A percentile compares a stretch with the other conserved stretches of the same genome.
These are phyloP conservation scores for Drosophila fulvimacula DNA, from an alignment of 2,888 invertebrate genomes.

Conservation along the genomic window DNA sequence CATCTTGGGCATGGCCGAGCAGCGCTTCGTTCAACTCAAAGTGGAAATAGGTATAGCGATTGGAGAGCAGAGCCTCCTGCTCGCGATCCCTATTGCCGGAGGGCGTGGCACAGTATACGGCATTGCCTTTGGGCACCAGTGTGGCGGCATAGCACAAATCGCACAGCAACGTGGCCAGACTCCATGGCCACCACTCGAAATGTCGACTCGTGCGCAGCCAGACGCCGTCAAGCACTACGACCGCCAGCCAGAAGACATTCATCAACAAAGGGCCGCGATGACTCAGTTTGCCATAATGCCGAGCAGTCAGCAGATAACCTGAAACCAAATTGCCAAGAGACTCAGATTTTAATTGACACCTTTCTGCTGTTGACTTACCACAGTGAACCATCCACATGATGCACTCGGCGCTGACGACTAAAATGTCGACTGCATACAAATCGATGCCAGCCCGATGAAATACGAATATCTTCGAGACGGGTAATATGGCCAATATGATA, in stretches of 20 bases:
- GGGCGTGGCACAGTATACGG: constrained; percentile 80
- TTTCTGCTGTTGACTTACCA: constrained; percentile 86
- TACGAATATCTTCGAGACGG: constrained; percentile 89
- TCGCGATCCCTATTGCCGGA: constrained; percentile 80
- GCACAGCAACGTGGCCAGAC: constrained; percentile 87
- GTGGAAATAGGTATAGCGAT: constrained; percentile 88
- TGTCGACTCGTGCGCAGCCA: constrained; percentile 89
- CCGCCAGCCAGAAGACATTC: constrained; percentile 89
- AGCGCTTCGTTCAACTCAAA: constrained; percentile 89
- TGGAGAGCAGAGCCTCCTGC: constrained; percentile 87
- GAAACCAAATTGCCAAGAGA: neutral
- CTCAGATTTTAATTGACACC: neutral
- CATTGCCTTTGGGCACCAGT: constrained; percentile 87
- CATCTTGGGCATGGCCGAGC: constrained; percentile 93
- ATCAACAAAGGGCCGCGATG: constrained; percentile 90
- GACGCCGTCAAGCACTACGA: constrained; percentile 89
- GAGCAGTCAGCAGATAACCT: constrained; percentile 87
- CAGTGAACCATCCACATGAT: constrained; percentile 94
- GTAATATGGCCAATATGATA: constrained; percentile 88
- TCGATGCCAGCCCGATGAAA: constrained; percentile 86
- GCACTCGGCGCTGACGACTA: constrained; percentile 89
- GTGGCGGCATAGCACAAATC: constrained; percentile 90
- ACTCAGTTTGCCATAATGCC: constrained; percentile 88
- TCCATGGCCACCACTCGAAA: constrained; percentile 86
- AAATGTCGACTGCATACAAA: constrained; percentile 89